These are phyloP conservation scores for Oligia fasciuncula DNA, from an alignment of 2,888 invertebrate species.

Conservation along the genomic window DNA sequence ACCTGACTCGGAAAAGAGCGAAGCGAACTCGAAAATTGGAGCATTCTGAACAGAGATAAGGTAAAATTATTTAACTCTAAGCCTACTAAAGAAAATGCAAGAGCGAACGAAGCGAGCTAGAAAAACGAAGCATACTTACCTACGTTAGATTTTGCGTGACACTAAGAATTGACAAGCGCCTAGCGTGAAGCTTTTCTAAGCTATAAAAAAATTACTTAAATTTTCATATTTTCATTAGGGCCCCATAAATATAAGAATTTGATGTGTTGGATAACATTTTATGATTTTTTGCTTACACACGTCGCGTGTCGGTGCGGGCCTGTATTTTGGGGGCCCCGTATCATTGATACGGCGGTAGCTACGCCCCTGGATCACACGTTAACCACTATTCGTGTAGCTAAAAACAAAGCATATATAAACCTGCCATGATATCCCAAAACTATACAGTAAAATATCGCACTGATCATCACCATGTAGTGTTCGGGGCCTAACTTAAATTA, in stretches of 20 bases:
- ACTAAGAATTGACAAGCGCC: not conserved
- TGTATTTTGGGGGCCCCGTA: not conserved
- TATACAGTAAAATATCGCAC: not conserved
- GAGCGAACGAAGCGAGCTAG: not conserved
- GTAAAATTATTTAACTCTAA: too few relatives aligned
- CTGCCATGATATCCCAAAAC: not conserved
- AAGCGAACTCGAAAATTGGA: not conserved
- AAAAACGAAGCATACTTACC: not conserved
- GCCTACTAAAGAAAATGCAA: too few relatives aligned
- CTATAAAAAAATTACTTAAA: not conserved
- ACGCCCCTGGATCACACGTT: not conserved
- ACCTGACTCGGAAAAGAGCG: not conserved
- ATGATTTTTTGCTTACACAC: not conserved
- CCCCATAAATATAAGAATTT: not conserved
- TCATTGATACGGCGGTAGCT: not conserved
- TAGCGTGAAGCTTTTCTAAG: not conserved
- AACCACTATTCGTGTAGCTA: not conserved
- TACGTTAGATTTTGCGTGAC: not conserved
- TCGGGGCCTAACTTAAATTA: too few relatives aligned
- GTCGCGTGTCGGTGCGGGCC: not conserved
- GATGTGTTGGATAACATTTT: not conserved
- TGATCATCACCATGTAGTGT: not conserved
- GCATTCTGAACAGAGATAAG: not conserved
- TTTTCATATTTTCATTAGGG: not conserved
- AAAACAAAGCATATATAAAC: not conserved